Base-by-base conservation (phyloP, 2,888 invertebrate genomes). In the Lithophane semibrunnea region DNA sequence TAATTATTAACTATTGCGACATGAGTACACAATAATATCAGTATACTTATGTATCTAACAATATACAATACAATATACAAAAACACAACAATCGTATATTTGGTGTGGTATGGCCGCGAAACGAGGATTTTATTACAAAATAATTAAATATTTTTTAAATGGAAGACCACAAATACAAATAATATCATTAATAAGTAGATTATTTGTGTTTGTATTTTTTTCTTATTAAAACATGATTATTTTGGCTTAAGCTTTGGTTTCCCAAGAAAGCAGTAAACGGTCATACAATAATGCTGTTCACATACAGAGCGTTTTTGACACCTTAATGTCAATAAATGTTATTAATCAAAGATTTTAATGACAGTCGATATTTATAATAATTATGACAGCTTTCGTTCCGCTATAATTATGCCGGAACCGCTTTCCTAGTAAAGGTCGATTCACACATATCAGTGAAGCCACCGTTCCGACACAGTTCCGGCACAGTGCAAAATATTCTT, bases 61-160 rank as follows among this genome's bases (percentile, higher is more conserved):
- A 81, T 85, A 86, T 89, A 89, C 88, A 88, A 78, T 85, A 87
- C 75, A 87, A 88, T 90, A 86, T 91, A 89, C 88, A 91, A 89
- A 83, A 87, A 88, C 87, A 88, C 89, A 92, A 89, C 89, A 88
- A 89, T 85, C 84, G 76, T 84, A 84, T 91, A 91, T 92, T 92
- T 92, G 92, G 92, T 92, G 91, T 84, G 79, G 76, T 91, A 92
- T 92, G 92, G 92, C 92, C 90, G 86, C 87, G 80, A 84, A 82
- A 86, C 83, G 77, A 83, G 44, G 29, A 29, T 64, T 79, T 29
- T n/a, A n/a, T 47, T 3, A 49, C 3, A 21, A 42, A 49, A 52
- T 0, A 56, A 21, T 24, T 5, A 1, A n/a, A 24, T 29, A 18
- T 24, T 54, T 42, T 49, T 37, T 29, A 0, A 44, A 74, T 78